Conservation (phyloP, 2,113 vertebrate species). For the Phaethon lepturus region DNA sequence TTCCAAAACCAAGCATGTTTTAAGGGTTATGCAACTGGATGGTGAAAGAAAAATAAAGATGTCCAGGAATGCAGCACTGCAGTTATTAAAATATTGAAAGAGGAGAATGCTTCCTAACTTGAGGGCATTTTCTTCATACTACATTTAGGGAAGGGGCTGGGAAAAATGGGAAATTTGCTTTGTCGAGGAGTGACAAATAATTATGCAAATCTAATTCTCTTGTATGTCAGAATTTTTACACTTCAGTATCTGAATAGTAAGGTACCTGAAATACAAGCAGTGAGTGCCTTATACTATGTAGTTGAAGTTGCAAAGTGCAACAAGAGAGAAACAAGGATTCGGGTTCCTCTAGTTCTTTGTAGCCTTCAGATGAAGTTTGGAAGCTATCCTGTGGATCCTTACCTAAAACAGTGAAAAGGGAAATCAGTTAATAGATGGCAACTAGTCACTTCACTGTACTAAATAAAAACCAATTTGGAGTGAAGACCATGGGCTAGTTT, state of each 20-base stretch:
- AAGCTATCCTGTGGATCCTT: neutral
- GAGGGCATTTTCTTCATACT: neutral
- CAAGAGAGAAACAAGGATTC: neutral
- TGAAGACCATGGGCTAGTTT: neutral
- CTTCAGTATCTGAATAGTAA: neutral
- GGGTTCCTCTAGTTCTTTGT: neutral
- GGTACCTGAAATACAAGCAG: neutral
- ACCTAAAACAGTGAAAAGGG: neutral
- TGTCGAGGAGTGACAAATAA: neutral
- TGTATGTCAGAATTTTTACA: neutral
- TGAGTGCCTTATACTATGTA: neutral
- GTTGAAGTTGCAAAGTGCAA: neutral
- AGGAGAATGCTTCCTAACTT: neutral
- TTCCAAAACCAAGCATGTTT: neutral
- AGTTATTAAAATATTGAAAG: neutral
- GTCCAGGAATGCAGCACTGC: neutral
- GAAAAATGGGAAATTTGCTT: neutral
- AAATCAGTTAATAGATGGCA: neutral
- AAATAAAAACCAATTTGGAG: neutral
- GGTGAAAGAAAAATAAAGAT: neutral
- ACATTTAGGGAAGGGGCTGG: neutral
- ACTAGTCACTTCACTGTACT: neutral
- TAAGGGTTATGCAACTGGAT: neutral
- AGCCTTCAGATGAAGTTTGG: neutral
- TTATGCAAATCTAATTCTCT: neutral